Evolutionary conservation across 2,888 invertebrate genomes (phyloP).

Genomic region (Neoitamus cyanurus): DNA sequence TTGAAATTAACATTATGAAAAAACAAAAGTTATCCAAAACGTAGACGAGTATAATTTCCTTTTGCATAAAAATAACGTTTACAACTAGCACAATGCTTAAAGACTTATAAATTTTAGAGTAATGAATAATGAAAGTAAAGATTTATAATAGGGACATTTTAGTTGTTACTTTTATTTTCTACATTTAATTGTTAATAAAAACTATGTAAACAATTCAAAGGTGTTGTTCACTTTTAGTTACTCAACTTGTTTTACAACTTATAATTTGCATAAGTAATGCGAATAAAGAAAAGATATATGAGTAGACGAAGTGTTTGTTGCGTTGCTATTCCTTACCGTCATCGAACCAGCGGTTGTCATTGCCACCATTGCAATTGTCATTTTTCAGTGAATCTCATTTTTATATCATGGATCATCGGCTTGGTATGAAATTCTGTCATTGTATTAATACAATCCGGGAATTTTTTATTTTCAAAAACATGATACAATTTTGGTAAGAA

Average conservation of each 20-base stretch:
- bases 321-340: background rate
- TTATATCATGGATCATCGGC: too few species aligned
- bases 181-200: slow-evolving; percentile 36
- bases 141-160: slow-evolving; percentile 16
- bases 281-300: slow-evolving; percentile 24
- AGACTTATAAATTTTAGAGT: slow-evolving; percentile 41
- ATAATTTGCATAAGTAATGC: background rate
- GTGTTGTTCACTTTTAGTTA: slow-evolving; percentile 22
- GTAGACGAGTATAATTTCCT: slow-evolving; percentile 23
- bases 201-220: slow-evolving; percentile 32
- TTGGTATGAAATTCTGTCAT: too few species aligned
- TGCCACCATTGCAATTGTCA: too few species aligned
- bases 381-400: too few species aligned
- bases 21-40: background rate
- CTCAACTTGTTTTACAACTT: background rate
- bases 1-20: slow-evolving; percentile 16
- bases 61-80: slow-evolving; percentile 12
- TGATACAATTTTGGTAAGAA: too few species aligned
- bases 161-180: slow-evolving; percentile 32
- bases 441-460: too few species aligned
- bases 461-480: too few species aligned
- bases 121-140: slow-evolving; percentile 1
- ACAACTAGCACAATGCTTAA: slow-evolving; percentile 45
- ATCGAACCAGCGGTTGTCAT: too few species aligned
- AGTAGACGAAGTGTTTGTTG: slow-evolving; percentile 19